A percentile compares a stretch with the other conserved stretches of the same genome.
Conservation (phyloP, 2,113 vertebrate species). For the Pseudorectes ferrugineus region DNA sequence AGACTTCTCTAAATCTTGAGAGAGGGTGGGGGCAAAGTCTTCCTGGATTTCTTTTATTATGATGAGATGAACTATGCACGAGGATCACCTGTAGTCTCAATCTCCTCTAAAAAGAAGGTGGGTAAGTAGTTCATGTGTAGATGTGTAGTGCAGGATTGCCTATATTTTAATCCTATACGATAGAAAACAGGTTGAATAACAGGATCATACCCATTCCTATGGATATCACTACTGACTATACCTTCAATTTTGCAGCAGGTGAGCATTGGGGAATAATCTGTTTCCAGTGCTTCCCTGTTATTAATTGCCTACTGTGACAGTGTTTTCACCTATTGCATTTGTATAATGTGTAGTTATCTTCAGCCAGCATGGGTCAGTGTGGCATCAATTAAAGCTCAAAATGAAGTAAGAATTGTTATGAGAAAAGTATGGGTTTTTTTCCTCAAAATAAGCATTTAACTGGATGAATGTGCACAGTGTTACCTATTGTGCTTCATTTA, state of each 20-base stretch:
- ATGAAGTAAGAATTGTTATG: not conserved
- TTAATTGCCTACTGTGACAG: not conserved
- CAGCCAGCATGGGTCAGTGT: not conserved
- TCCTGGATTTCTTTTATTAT: not conserved
- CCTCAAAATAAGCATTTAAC: not conserved
- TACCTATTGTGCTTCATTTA: not conserved
- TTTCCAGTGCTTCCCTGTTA: not conserved
- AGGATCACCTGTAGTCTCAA: not conserved
- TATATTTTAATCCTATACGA: not conserved
- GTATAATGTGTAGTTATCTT: not conserved
- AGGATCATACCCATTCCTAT: not conserved
- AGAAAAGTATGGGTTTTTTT: not conserved
- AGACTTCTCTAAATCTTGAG: not conserved
- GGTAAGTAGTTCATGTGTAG: not conserved
- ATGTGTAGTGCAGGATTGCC: not conserved
- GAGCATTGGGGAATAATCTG: not conserved
- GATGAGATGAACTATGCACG: not conserved
- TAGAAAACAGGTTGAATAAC: not conserved
- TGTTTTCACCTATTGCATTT: not conserved
- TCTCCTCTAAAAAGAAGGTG: not conserved
- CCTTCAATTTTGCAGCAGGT: not conserved
- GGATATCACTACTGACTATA: not conserved
- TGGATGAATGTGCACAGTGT: not conserved
- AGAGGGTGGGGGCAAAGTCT: not conserved
- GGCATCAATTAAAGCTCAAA: not conserved